Conservation (phyloP, 1,140 invertebrate species). For the Papilio polyxenes region DNA sequence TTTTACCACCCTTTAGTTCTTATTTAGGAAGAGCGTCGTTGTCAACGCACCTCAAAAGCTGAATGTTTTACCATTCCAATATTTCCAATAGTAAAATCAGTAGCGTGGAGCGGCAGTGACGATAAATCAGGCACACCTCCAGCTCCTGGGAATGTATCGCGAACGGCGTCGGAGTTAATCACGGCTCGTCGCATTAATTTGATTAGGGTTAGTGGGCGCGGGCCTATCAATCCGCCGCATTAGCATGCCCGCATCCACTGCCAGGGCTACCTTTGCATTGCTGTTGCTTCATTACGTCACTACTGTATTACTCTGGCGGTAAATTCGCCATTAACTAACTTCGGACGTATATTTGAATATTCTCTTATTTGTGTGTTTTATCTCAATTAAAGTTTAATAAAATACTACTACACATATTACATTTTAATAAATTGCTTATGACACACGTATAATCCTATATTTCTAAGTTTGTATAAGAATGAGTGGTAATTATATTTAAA, state of each 20-base stretch:
- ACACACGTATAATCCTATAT: no score
- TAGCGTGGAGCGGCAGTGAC: constrained; percentile 58
- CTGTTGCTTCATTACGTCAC: constrained; percentile 29
- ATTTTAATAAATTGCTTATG: no score
- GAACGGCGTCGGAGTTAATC: constrained; percentile 66
- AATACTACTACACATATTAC: no score
- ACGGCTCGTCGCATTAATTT: constrained; percentile 76
- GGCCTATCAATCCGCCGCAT: constrained; percentile 76
- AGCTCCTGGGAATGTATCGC: constrained; percentile 74
- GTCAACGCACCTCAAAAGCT: neutral
- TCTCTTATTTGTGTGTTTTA: no score
- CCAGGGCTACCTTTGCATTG: constrained; percentile 54
- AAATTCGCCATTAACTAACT: neutral
- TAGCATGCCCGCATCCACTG: constrained; percentile 64
- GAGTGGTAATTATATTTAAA: no score
- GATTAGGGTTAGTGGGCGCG: constrained; percentile 79
- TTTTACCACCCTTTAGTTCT: neutral
- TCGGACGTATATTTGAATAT: neutral
- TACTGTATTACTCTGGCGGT: neutral
- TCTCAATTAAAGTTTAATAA: no score
- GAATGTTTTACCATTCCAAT: constrained; percentile 19
- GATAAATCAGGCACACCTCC: constrained; percentile 74
- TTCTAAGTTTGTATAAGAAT: no score
- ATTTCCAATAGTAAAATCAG: constrained; percentile 49
- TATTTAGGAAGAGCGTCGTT: neutral